Base-by-base conservation (phyloP, 2,113 vertebrate species). In the Solenodon paradoxus region DNA sequence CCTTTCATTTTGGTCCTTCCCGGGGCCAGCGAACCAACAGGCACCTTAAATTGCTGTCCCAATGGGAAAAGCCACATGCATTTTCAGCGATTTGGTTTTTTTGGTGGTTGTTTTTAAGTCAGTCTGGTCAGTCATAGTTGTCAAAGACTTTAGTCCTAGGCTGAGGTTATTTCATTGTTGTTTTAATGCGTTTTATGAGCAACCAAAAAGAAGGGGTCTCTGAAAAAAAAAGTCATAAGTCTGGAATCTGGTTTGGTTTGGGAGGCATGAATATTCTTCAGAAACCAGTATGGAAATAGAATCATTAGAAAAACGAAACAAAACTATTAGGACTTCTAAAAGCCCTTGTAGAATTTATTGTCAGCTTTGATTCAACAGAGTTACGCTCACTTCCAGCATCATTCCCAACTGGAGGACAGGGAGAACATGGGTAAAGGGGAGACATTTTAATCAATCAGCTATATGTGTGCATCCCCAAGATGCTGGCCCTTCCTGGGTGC, bases 261-360 rank as follows among this genome's bases (percentile, higher is more conserved):
- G 64, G 63, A 87, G 30, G 71, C 40, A 57, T 7, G 79, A 88
- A 81, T 3, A 53, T 66, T 55, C 63, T 88, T 35, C 38, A 93
- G 69, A 82, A 93, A 19, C 64, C 69, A 74, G 68, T 24, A 69
- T 10, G 51, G 45, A 92, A 94, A 71, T n/a, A 84, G 95, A 92
- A 38, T 7, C 15, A 22, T 72, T 45, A 59, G 55, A 55, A 61
- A 63, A 61, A 7, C 55, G 26, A 61, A 30, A 63, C 28, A 66
- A 86, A 74, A 10, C n/a, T 8, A 47, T 77, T 84, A 26, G 12
- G n/a, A 38, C 45, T 77, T 49, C 9, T 84, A 42, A 59, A 68
- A 85, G 45, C 17, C 24, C n/a, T 45, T 61, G 15, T 20, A 57
- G 53, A 72, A 77, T 77, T 49, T 35, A 61, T 12, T 28, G 38